phyloP scores from a whole-genome alignment of 2,888 invertebrate species.

The Melanophora roralis region DNA sequence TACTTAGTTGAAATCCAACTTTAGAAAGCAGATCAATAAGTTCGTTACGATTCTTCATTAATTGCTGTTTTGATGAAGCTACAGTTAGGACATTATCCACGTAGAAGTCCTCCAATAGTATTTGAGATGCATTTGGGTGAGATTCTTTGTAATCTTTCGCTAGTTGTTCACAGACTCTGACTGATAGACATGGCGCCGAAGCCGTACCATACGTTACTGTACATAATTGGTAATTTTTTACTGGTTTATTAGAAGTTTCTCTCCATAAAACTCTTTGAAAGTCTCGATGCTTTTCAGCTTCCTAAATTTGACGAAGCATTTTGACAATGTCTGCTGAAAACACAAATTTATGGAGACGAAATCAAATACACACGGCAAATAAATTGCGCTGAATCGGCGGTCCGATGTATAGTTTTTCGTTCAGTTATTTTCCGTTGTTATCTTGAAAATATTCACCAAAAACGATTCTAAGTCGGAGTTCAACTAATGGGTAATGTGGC shows the following conservation, averaged over 20 bases:
- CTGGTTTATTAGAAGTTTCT: too few species aligned
- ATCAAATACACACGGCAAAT: slow-evolving; percentile 53
- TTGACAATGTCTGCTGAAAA: too few species aligned
- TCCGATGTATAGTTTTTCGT: slow-evolving; percentile 14
- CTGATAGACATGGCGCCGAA: slow-evolving; percentile 54
- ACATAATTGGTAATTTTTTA: slow-evolving; percentile 33
- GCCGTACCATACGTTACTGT: slow-evolving; percentile 61
- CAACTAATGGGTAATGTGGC: slow-evolving; percentile 39
- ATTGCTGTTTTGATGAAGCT: slow-evolving; percentile 38
- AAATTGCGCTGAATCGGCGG: slow-evolving; percentile 36
- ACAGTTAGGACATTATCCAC: slow-evolving; percentile 60
- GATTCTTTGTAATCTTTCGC: slow-evolving; percentile 27
- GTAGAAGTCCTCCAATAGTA: slow-evolving; percentile 58
- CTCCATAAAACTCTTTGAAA: too few species aligned
- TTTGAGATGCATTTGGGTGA: slow-evolving; percentile 40
- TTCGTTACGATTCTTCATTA: slow-evolving; percentile 17
- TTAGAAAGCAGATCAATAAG: slow-evolving; percentile 10
- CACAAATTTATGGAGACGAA: too few species aligned
- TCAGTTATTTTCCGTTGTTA: neutral
- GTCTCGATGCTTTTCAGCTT: too few species aligned
- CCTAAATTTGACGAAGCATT: neutral
- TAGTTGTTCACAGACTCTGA: slow-evolving; percentile 56
- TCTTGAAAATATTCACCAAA: slow-evolving; percentile 46
- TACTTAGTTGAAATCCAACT: slow-evolving; percentile 9
- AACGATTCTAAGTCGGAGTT: slow-evolving; percentile 38